Percentiles rank a stretch among this genome's conserved stretches.
Evolutionary conservation across 2,888 invertebrate species (phyloP).

Genomic region (Muschampia plurimacula): DNA sequence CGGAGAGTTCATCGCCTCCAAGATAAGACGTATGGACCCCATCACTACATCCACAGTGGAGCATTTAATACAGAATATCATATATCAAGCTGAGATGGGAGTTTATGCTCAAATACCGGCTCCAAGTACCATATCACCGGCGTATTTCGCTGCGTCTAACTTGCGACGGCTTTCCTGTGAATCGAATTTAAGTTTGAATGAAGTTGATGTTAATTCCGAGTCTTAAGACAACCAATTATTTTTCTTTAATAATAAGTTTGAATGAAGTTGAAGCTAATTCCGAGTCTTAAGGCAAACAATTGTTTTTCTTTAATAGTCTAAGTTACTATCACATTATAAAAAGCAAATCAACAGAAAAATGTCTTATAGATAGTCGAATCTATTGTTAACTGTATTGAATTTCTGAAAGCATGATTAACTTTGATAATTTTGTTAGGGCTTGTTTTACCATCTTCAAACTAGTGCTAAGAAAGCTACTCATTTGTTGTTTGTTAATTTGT

Average conservation of each 20-base stretch:
- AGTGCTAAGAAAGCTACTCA: too few relatives aligned
- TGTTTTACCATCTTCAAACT: too few relatives aligned
- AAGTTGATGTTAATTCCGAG: neutral
- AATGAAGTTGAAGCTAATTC: too few relatives aligned
- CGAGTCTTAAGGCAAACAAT: too few relatives aligned
- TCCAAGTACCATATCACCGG: neutral
- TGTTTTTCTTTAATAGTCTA: too few relatives aligned
- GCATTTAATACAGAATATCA: conserved; percentile 5
- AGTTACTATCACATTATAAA: too few relatives aligned
- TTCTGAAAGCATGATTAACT: too few relatives aligned
- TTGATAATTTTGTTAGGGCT: too few relatives aligned
- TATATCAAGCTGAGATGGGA: conserved; percentile 1
- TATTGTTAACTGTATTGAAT: too few relatives aligned
- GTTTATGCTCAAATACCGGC: neutral
- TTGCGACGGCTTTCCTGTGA: neutral
- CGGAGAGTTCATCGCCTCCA: neutral
- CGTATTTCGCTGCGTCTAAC: neutral
- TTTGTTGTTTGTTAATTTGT: too few relatives aligned
- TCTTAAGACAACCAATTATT: neutral
- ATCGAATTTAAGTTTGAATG: neutral
- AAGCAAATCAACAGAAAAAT: too few relatives aligned
- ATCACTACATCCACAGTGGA: neutral
- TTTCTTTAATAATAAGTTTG: neutral
- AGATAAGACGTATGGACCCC: neutral
- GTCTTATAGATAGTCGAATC: too few relatives aligned